Conservation (phyloP, 2,888 invertebrate species). For the Melanchra persicariae region DNA sequence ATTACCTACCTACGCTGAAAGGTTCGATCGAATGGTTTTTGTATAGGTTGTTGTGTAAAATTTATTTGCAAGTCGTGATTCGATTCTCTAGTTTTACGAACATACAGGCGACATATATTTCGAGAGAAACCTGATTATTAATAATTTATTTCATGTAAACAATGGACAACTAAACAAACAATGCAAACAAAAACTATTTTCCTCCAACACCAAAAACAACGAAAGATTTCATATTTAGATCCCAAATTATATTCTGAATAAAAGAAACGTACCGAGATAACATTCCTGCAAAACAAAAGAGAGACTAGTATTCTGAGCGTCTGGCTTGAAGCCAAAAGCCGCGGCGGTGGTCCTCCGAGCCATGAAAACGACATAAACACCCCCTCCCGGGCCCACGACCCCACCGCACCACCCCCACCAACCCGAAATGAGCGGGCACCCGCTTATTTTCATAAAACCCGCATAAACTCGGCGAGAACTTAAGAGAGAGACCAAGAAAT, state of each 20-base stretch:
- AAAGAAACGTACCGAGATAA: constrained; percentile 74
- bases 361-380: constrained; percentile 88
- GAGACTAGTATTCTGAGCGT: constrained; percentile 77
- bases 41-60: neutral
- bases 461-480: constrained; percentile 83
- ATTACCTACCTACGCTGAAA: constrained; percentile 18
- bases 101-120: neutral
- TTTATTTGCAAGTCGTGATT: neutral
- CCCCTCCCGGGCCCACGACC: constrained; percentile 69
- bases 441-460: constrained; percentile 90
- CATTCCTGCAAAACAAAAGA: constrained; percentile 82
- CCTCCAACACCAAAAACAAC: constrained; percentile 29
- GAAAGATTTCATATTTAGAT: constrained; percentile 66
- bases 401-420: constrained; percentile 71
- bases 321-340: constrained; percentile 86
- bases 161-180: constrained; percentile 35
- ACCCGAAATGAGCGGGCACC: constrained; percentile 89
- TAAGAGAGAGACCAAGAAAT: constrained; percentile 81
- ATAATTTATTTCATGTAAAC: constrained; percentile 8
- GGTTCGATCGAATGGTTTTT: neutral
- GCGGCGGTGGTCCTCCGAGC: constrained; percentile 78
- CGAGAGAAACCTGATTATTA: neutral
- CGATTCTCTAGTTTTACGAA: neutral
- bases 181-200: constrained; percentile 32
- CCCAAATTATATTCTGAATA: constrained; percentile 68